Conservation (phyloP, 1,140 invertebrate genomes). For the Macrostomum lignano region DNA sequence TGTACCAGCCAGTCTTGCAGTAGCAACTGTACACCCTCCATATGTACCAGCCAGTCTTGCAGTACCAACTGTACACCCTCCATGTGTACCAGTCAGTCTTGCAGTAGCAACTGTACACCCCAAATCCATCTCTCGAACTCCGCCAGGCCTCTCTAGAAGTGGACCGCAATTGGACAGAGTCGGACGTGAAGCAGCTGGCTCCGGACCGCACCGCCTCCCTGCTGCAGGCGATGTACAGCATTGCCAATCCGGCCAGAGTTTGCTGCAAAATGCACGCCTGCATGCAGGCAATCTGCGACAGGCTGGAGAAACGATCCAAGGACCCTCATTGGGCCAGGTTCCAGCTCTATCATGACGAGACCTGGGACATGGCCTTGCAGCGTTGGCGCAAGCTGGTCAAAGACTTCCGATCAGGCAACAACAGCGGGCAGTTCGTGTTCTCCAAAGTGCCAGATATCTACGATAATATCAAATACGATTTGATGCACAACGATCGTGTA, state of each 20-base stretch:
- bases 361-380: constrained; percentile 28
- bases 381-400: constrained; percentile 95
- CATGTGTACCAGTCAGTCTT: no score
- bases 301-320: neutral
- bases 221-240: neutral
- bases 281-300: neutral
- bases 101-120: no score
- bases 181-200: neutral
- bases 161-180: neutral
- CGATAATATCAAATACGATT: constrained; percentile 88
- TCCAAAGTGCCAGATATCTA: constrained; percentile 98
- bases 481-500: constrained; percentile 86
- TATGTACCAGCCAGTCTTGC: no score
- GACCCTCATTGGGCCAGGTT: neutral
- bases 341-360: neutral
- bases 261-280: neutral
- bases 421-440: constrained; percentile 90
- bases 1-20: no score
- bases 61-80: no score
- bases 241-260: constrained; percentile 1
- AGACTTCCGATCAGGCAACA: constrained; percentile 63
- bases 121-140: no score
- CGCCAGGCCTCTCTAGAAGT: no score
- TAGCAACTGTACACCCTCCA: no score
- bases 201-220: neutral